Evolutionary conservation across 2,797 vertebrate genomes (phyloP).

Genomic region (Sardinella longiceps): DNA sequence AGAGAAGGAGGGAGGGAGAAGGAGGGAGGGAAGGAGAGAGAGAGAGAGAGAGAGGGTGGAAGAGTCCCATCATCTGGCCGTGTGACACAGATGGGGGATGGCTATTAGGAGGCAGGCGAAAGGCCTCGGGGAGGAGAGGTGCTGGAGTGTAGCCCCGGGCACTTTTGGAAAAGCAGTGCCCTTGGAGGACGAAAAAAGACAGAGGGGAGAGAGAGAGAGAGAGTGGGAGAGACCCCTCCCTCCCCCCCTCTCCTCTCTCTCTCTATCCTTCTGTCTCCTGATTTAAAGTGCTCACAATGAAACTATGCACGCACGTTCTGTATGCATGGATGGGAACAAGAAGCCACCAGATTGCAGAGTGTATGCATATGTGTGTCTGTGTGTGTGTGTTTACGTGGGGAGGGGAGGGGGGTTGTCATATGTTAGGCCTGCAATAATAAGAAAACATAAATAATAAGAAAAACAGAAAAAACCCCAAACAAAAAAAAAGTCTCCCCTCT

Average conservation of each 20-base stretch:
- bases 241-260: slow-evolving; percentile 45
- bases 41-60: slow-evolving; percentile 75
- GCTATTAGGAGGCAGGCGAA: slow-evolving; percentile 97
- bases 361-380: neutral
- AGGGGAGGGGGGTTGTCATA: slow-evolving; percentile 42
- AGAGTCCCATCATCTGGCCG: slow-evolving; percentile 97
- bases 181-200: slow-evolving; percentile 78
- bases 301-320: slow-evolving; percentile 64
- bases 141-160: slow-evolving; percentile 96
- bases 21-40: slow-evolving; percentile 20
- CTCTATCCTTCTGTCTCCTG: slow-evolving; percentile 62
- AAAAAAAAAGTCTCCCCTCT: too few species aligned
- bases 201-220: slow-evolving; percentile 47
- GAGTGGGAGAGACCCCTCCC: slow-evolving; percentile 31
- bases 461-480: slow-evolving; percentile 65
- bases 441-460: slow-evolving; percentile 33
- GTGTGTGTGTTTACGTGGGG: neutral
- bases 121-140: slow-evolving; percentile 98
- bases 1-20: slow-evolving; percentile 32
- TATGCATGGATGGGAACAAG: slow-evolving; percentile 36
- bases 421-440: slow-evolving; percentile 19
- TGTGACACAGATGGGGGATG: slow-evolving; percentile 99
- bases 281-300: slow-evolving; percentile 68
- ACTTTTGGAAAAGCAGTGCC: slow-evolving; percentile 94
- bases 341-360: slow-evolving; percentile 14